Conservation (phyloP, 1,140 invertebrate genomes). For the Neodiprion pinetum region DNA sequence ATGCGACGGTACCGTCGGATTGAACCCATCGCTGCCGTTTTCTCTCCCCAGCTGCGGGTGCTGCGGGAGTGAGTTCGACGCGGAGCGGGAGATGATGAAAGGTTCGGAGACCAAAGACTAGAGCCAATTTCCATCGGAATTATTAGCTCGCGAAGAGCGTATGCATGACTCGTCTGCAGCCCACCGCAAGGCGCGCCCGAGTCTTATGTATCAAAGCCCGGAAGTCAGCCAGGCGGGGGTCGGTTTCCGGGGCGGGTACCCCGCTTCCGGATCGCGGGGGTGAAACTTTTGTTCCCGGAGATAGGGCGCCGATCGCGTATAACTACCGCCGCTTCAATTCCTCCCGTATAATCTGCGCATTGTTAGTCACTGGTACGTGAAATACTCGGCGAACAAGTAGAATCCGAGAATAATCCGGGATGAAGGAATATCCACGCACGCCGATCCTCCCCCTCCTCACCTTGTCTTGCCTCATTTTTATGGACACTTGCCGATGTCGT, state of each 20-base stretch:
- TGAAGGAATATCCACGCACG: neutral
- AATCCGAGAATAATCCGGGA: neutral
- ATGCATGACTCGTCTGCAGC: constrained; percentile 23
- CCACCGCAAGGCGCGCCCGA: neutral
- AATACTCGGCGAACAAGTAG: neutral
- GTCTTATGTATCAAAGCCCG: constrained; percentile 24
- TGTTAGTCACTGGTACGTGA: constrained; percentile 9
- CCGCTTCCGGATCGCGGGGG: constrained; percentile 30
- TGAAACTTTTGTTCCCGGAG: constrained; percentile 39
- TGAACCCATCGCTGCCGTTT: neutral
- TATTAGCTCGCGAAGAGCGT: constrained; percentile 27
- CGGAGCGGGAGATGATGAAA: constrained; percentile 7
- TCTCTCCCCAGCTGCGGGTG: neutral
- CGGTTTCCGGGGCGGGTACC: constrained; percentile 25
- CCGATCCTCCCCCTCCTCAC: neutral
- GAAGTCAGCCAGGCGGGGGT: constrained; percentile 34
- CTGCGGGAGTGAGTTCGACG: neutral
- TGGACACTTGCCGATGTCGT: neutral
- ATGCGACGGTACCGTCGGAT: neutral
- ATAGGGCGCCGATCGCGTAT: constrained; percentile 36
- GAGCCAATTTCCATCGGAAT: constrained; percentile 29
- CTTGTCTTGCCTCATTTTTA: neutral
- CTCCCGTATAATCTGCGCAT: neutral
- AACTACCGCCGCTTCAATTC: constrained; percentile 1
- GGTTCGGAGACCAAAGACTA: constrained; percentile 17